Evolutionary conservation across 2,888 invertebrate species (phyloP), one percentile per base, ranked within the genome.

Genomic region (Mamestra brassicae): DNA sequence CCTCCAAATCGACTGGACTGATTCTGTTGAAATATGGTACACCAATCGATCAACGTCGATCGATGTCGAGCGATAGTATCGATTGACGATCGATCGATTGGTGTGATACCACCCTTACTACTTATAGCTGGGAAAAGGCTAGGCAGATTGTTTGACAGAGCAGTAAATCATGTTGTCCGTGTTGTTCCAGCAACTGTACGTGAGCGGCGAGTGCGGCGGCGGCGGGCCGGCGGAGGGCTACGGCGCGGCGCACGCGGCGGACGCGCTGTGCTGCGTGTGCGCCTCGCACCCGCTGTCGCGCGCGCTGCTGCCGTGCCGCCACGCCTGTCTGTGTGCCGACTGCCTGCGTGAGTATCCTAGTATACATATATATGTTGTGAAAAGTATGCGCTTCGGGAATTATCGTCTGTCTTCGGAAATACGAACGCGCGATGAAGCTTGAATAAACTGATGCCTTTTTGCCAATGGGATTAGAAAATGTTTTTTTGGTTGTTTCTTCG

Each of bases 241-340:
- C 78, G 89, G 83, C 71, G 71, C 94, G 72, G 65, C 94, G 74
- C 92, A 90, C 42, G 87, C 81, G 80, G 88, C 78, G 76, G 92
- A 91, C 64, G 95, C 95, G 84, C 88, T 95, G 85, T 98, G 98
- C 95, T 98, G 98, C 81, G 98, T 98, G 87, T 99, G 99, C 95
- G 98, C 98, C 89, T 97, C 97, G 88, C 97, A 97, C 89, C 98
- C 98, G 36, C 96, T 98, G 70, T 98, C 98, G 0, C 97, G 98
- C 83, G 98, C 98, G 55, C 95, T 99, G 73, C 96, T 99, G 89
- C 98, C 98, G 0, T 99, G 98, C 96, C 96, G 98, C 34, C 98
- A 99, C 94, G 98, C 98, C 6, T 98, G 98, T 89, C 97, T 98
- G 55, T 99, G 99, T 93, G 97, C 98, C 42, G 97, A 97, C 63